Percentiles rank a stretch among this genome's conserved stretches.
phyloP scores from a whole-genome alignment of 2,113 vertebrate genomes.

The Rhinopithecus roxellana region DNA sequence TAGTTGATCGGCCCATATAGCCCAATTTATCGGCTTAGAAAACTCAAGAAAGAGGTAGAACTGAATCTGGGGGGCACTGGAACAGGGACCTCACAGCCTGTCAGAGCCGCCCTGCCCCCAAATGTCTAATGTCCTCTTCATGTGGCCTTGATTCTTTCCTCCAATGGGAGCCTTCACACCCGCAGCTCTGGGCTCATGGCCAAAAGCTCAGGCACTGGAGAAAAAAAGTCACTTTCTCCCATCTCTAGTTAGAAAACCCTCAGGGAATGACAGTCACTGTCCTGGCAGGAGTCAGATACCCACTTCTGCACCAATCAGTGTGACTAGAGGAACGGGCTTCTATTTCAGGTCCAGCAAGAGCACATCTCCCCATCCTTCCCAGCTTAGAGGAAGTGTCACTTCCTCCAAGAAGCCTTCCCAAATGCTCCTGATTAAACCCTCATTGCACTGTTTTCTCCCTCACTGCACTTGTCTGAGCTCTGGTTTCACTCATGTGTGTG shows the following conservation, averaged over 20 bases:
- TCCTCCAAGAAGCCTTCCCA: not conserved
- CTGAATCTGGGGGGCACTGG: too few species aligned
- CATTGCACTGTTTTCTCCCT: not conserved
- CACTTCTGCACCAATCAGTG: not conserved
- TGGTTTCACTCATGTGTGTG: accelerated
- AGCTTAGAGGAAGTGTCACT: not conserved
- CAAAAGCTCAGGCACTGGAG: not conserved
- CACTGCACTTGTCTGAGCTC: not conserved
- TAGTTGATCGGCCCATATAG: not conserved
- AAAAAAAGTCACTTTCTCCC: not conserved
- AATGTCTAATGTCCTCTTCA: too few species aligned
- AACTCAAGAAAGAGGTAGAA: not conserved
- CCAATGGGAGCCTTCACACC: not conserved
- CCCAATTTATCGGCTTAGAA: not conserved
- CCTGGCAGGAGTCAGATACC: not conserved
- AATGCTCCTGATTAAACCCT: not conserved
- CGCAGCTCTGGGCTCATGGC: not conserved
- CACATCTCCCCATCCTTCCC: not conserved
- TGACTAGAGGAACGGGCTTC: not conserved
- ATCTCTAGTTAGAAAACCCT: not conserved
- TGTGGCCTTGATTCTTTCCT: not conserved
- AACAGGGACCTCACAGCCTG: not conserved
- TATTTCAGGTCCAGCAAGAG: not conserved
- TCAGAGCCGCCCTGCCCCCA: not conserved
- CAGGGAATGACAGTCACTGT: too few species aligned